phyloP scores from a whole-genome alignment of 2,888 invertebrate species.

The Caenorhabditis angaria region DNA sequence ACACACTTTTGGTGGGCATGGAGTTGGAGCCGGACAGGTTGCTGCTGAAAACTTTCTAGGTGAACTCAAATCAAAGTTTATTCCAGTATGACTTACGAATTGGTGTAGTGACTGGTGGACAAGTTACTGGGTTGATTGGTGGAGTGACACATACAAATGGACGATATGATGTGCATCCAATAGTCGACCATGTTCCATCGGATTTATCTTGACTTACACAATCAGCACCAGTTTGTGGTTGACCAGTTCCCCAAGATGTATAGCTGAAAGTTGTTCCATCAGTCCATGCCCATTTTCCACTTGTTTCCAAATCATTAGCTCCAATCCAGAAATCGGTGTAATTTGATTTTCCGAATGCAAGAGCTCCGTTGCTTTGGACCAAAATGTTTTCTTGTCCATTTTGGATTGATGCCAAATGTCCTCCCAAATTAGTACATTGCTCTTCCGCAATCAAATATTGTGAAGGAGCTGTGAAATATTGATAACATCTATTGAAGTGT shows the following conservation, averaged over 20 bases:
- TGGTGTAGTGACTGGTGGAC: conserved; percentile 42
- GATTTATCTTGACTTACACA: conserved; percentile 28
- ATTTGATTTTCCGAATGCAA: conserved; percentile 32
- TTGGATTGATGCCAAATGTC: conserved; percentile 35
- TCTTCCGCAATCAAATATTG: conserved; percentile 43
- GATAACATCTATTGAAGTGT: conserved; percentile 41
- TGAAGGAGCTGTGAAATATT: conserved; percentile 42
- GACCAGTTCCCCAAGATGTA: conserved; percentile 19
- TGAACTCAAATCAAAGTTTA: not conserved
- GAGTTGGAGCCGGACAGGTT: conserved; percentile 33
- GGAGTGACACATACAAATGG: conserved; percentile 43
- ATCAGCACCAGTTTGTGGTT: conserved; percentile 30
- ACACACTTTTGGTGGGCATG: conserved; percentile 35
- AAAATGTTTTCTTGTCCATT: conserved; percentile 36
- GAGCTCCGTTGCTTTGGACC: conserved; percentile 22
- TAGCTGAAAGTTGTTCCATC: conserved; percentile 28
- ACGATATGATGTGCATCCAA: conserved; percentile 26
- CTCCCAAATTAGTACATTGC: conserved; percentile 31
- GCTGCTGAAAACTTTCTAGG: conserved; percentile 20
- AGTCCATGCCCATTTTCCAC: conserved; percentile 41
- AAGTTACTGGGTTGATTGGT: conserved; percentile 24
- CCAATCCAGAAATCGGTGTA: conserved; percentile 43
- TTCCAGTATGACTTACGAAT: conserved; percentile 25
- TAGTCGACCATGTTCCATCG: conserved; percentile 31
- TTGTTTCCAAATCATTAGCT: conserved; percentile 30